Percentiles rank a stretch among this genome's conserved stretches.
Evolutionary conservation across 2,888 invertebrate genomes (phyloP).

Genomic region (Drosophila engyochracea): DNA sequence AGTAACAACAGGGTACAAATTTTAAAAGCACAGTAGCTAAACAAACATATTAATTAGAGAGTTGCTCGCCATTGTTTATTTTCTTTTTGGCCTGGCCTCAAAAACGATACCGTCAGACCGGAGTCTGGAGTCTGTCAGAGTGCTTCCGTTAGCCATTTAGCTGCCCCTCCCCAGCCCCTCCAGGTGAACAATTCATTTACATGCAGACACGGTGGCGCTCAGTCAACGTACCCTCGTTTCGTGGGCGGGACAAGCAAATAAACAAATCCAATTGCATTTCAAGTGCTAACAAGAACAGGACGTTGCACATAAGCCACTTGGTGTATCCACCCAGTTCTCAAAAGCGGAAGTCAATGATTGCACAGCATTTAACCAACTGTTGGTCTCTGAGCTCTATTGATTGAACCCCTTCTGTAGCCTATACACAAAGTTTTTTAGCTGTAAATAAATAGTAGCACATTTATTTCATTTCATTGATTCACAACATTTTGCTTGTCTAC

Average conservation of each 20-base stretch:
- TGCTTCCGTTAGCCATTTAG: conserved; percentile 30
- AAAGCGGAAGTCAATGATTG: conserved; percentile 63
- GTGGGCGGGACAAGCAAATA: conserved; percentile 59
- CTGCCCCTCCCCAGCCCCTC: conserved; percentile 10
- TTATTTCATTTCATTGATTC: background rate
- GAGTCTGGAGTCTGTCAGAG: conserved; percentile 7
- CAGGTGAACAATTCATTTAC: conserved; percentile 69
- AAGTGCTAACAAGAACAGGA: conserved; percentile 56
- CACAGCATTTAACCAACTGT: conserved; percentile 57
- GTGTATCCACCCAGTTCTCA: conserved; percentile 11
- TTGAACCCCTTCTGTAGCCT: background rate
- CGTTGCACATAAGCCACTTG: conserved; percentile 48
- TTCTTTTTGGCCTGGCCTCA: conserved; percentile 12
- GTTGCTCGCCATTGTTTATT: conserved; percentile 35
- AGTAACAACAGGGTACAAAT: conserved; percentile 57
- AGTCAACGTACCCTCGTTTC: conserved; percentile 4
- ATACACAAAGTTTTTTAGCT: background rate
- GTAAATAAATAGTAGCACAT: background rate
- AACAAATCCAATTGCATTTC: conserved; percentile 80
- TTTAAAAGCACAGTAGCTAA: conserved; percentile 61
- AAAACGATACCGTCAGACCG: conserved; percentile 1
- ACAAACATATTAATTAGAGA: conserved; percentile 78
- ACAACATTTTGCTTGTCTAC: no score
- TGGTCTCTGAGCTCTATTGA: conserved; percentile 41
- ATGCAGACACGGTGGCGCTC: conserved; percentile 44